Percentiles rank a stretch among this genome's conserved stretches.
These are phyloP conservation scores for Taxidea taxus DNA, from an alignment of 2,113 vertebrate species.

Conservation along the genomic window DNA sequence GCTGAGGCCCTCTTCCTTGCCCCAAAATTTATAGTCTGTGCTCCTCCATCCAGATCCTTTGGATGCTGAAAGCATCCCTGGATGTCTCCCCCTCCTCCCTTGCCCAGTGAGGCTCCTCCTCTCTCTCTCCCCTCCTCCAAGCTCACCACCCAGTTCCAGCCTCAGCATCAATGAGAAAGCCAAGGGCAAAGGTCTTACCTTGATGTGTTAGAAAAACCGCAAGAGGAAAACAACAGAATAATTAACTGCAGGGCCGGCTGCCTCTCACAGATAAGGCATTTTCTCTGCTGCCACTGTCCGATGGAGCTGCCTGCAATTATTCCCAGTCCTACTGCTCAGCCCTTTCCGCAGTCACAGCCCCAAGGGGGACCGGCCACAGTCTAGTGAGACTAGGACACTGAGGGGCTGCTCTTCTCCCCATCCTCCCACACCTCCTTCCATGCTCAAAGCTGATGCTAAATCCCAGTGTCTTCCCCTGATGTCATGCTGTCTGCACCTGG, in stretches of 20 bases:
- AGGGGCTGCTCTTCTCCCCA: not conserved
- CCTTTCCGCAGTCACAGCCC: not conserved
- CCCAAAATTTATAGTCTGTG: not conserved
- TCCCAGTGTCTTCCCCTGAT: not conserved
- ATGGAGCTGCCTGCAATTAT: not conserved
- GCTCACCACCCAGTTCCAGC: not conserved
- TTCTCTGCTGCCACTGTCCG: not conserved
- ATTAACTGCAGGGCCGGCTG: constrained; percentile 41
- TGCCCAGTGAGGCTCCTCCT: not conserved
- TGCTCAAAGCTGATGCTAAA: not conserved
- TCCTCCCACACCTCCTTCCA: not conserved
- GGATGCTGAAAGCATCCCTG: too few relatives aligned
- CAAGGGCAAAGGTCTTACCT: constrained; percentile 40
- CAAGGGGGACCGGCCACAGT: not conserved
- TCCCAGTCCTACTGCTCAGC: not conserved
- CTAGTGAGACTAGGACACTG: not conserved
- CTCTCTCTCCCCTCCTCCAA: not conserved
- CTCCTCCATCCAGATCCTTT: not conserved
- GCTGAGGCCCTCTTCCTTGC: not conserved
- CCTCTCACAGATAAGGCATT: constrained; percentile 51
- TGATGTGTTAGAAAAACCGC: constrained; percentile 4
- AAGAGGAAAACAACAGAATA: constrained; percentile 44
- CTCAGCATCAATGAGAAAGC: constrained; percentile 23
- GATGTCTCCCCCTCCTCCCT: too few relatives aligned
- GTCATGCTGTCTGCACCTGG: not conserved